Evolutionary conservation across 2,113 vertebrate genomes (phyloP).

Genomic region (Reinhardtius hippoglossoides): DNA sequence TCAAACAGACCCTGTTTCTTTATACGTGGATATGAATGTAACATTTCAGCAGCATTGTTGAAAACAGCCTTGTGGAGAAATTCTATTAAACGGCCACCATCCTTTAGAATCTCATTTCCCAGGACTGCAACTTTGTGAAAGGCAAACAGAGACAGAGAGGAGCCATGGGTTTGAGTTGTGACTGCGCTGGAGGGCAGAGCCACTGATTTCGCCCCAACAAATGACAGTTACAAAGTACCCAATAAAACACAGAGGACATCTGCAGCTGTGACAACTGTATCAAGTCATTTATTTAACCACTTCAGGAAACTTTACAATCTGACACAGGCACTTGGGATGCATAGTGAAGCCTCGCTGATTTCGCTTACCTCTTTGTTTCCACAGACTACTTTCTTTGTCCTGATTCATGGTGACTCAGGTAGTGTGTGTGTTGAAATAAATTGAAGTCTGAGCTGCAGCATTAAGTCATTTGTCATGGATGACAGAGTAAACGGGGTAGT

Average conservation of each 20-base stretch:
- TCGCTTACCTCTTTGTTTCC: slow-evolving; percentile 18
- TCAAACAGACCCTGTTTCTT: neutral
- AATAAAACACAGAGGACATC: slow-evolving; percentile 36
- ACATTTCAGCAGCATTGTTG: neutral
- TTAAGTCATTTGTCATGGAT: slow-evolving; percentile 56
- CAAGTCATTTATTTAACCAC: slow-evolving; percentile 22
- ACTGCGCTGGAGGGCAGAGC: slow-evolving; percentile 14
- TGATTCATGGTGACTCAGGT: slow-evolving; percentile 23
- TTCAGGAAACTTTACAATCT: slow-evolving; percentile 32
- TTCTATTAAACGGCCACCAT: neutral
- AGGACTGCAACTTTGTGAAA: slow-evolving; percentile 9
- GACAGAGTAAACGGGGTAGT: slow-evolving; percentile 60
- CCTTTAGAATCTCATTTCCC: slow-evolving; percentile 11
- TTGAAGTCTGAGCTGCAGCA: slow-evolving; percentile 31
- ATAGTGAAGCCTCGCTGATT: slow-evolving; percentile 21
- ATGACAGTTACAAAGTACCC: slow-evolving; percentile 49
- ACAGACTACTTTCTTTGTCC: slow-evolving; percentile 13
- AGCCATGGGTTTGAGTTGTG: neutral
- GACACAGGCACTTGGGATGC: slow-evolving; percentile 36
- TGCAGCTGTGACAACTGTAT: slow-evolving; percentile 35
- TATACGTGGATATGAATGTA: neutral
- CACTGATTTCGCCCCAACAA: slow-evolving; percentile 13
- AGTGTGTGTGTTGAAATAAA: slow-evolving; percentile 34
- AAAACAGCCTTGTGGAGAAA: neutral
- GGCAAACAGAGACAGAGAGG: slow-evolving; percentile 12